A percentile compares a stretch with the other conserved stretches of the same genome.
These are phyloP conservation scores for Pipra filicauda DNA, from an alignment of 2,113 vertebrate species.

Conservation along the genomic window DNA sequence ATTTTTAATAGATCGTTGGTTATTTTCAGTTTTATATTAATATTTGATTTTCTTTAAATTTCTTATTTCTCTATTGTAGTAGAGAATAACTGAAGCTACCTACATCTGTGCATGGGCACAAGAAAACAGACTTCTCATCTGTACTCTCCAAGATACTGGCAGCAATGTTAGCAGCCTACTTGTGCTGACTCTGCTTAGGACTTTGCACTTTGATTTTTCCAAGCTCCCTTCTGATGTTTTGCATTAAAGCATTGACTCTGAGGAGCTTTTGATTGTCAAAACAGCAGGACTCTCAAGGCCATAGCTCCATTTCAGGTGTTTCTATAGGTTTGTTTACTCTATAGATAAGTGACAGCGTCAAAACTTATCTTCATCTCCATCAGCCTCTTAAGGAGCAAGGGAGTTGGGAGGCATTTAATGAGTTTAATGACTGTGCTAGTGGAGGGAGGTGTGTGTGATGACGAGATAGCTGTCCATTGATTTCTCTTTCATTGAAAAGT, in stretches of 20 bases:
- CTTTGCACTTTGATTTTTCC: neutral
- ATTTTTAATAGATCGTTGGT: neutral
- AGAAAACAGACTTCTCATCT: neutral
- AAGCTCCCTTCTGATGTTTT: neutral
- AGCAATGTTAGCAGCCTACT: neutral
- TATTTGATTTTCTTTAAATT: neutral
- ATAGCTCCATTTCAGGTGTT: neutral
- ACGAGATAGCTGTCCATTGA: neutral
- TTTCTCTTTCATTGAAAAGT: neutral
- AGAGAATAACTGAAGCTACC: neutral
- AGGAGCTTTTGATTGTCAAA: neutral
- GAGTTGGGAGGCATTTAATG: conserved; percentile 1
- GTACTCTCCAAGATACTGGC: neutral
- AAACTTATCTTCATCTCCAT: neutral
- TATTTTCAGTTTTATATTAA: neutral
- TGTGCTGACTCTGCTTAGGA: neutral
- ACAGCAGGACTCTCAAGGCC: neutral
- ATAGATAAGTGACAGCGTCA: neutral
- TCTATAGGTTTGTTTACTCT: neutral
- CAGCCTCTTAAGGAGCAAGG: neutral
- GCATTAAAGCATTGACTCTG: neutral
- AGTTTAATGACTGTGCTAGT: neutral
- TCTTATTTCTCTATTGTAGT: neutral
- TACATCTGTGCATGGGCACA: neutral
- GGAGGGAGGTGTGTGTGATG: neutral